Evolutionary conservation across 2,113 vertebrate genomes (phyloP), one percentile per base, ranked within the genome.

Genomic region (Noctilio leporinus): DNA sequence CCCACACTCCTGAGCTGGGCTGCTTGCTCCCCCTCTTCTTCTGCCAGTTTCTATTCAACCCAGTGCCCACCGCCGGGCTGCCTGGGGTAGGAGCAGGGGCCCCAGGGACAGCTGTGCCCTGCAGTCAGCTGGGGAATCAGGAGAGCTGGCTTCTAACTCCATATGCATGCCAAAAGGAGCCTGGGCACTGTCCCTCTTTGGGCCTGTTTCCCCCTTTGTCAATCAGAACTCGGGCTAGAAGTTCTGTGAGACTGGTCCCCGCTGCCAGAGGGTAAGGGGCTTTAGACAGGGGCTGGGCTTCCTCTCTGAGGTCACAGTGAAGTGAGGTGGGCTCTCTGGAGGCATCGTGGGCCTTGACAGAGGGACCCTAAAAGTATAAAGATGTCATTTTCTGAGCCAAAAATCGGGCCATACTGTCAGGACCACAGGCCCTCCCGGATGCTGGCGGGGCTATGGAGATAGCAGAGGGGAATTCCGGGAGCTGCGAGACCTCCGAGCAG

Each of bases 371-470:
- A 8, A 47, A 22, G 62, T 40, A 51, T 4, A 16, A 17, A 76
- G 65, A 47, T 10, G 3, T 22, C 51, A 26, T 38, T 57, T 40
- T 72, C 53, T 33, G 72, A 92, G 64, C 17, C 53, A 70, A 22
- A 45, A 38, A 47, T 28, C 24, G 17, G 45, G 43, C 33, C 1
- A 19, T 0, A 0, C 3, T 49, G 43, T 67, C 49, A 53, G 69
- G 47, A 35, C 8, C 53, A 22, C 0, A 0, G 20, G 24, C 53
- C 47, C 28, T 69, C 35, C 0, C 1, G 65, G 43, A 12, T 28
- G 26, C 1, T 3, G 24, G 28, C 5, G 1, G 22, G 19, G 26
- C 15, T 16, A 22, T 0, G 8, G 69, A 62, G 67, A 38, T 4
- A 47, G 81, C 57, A 24, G 35, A 28, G 7, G 35, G 80, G 9